Base-by-base conservation (phyloP, 2,113 vertebrate species). In the Apteryx mantelli region DNA sequence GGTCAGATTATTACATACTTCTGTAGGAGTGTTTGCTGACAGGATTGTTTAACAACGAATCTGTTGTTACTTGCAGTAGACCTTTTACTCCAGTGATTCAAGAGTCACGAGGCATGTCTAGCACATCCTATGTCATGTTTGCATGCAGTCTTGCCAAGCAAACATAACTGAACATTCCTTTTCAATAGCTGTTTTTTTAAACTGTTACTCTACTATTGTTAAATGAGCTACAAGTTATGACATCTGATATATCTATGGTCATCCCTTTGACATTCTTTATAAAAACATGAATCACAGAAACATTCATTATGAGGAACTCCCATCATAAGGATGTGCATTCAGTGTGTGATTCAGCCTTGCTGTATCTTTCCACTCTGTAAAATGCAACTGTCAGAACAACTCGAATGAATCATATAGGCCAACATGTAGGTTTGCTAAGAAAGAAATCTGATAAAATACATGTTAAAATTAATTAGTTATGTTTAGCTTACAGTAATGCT, bases 141-240 rank as follows among this genome's bases (percentile, higher is more conserved):
- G 79, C 94, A 53, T 64, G 78, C 65, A 95, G 88, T n/a, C 71
- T 38, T 55, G 92, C 40, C 89, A 91, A 95, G 76, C 77, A 93
- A 97, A 98, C 76, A 65, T 34, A 80, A 94, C 82, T 89, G 89
- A 80, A 86, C 86, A 70, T 88, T 94, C 88, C 86, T 53, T 88
- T 77, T 95, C 96, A 95, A 94, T 78, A 81, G 82, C 86, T 97
- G 97, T 83, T 96, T 93, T 97, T 92, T 95, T 86, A 86, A 97
- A 95, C 88, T 92, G 88, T 93, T 96, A 96, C 83, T 92, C 75
- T 86, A 88, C 85, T 53, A 96, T 97, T 96, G 95, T 97, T 88
- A 94, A 89, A 83, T 82, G 92, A 75, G 70, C 85, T 91, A 88
- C 88, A 89, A 96, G 95, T 95, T 95, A 93, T 95, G 95, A 97